phyloP scores from a whole-genome alignment of 2,797 vertebrate genomes.

The Pyrocephalus nanus region DNA sequence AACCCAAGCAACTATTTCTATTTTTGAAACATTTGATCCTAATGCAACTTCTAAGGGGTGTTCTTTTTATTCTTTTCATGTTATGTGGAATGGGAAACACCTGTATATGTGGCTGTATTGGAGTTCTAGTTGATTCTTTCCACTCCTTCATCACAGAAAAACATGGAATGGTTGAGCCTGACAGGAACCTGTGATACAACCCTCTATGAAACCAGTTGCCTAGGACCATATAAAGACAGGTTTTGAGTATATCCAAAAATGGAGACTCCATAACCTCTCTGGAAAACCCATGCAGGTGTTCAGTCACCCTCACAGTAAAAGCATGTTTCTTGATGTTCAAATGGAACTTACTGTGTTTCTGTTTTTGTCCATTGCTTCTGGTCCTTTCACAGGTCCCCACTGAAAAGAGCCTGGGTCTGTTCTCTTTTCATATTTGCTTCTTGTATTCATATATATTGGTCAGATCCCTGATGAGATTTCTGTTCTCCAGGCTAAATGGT shows the following conservation, averaged over 20 bases:
- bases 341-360: neutral
- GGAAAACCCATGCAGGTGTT: neutral
- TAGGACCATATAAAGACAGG: neutral
- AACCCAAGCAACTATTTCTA: neutral
- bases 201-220: fast-evolving
- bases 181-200: neutral
- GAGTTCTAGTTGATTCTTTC: neutral
- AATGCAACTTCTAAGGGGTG: neutral
- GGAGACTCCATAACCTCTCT: neutral
- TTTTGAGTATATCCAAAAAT: neutral
- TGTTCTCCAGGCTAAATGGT: neutral
- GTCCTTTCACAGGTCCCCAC: neutral
- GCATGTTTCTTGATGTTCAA: neutral
- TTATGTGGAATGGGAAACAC: neutral
- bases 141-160: neutral
- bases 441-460: neutral
- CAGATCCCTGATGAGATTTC: neutral
- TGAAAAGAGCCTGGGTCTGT: neutral
- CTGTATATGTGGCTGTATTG: neutral
- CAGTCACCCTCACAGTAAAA: neutral
- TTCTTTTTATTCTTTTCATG: neutral
- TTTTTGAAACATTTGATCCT: neutral
- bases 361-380: neutral
- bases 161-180: fast-evolving
- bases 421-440: neutral